These are phyloP conservation scores for Plutomurus gul DNA, from an alignment of 1,140 invertebrate genomes.

Conservation along the genomic window DNA sequence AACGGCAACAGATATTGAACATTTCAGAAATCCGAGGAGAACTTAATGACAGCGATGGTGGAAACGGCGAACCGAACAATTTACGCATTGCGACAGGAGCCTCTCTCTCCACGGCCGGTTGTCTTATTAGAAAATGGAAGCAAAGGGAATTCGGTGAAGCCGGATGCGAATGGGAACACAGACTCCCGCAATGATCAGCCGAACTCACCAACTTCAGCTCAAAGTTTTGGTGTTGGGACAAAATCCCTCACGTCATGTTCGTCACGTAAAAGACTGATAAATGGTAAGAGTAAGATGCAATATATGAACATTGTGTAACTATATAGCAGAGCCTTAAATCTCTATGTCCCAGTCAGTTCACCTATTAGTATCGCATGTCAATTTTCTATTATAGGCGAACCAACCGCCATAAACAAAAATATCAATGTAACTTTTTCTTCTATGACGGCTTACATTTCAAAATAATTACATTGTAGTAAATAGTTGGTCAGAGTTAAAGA, in stretches of 20 bases:
- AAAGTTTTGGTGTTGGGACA: conserved; percentile 2
- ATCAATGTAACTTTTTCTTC: no score
- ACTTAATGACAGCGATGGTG: conserved; percentile 46
- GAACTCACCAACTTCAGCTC: not conserved
- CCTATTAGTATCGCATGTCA: no score
- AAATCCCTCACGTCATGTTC: conserved; percentile 42
- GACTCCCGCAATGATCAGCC: not conserved
- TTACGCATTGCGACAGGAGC: conserved; percentile 53
- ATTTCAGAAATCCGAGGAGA: conserved; percentile 48
- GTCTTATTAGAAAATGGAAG: conserved; percentile 42
- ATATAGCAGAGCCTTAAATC: not conserved
- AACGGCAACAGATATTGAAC: not conserved
- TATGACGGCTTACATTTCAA: no score
- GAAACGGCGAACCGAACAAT: conserved; percentile 46
- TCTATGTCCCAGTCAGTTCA: no score
- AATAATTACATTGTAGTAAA: no score
- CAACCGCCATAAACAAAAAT: no score
- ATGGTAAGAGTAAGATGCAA: conserved; percentile 25
- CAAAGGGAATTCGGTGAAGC: conserved; percentile 44
- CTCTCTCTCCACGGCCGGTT: conserved; percentile 21
- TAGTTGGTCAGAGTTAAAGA: no score
- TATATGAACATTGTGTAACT: not conserved
- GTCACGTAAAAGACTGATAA: conserved; percentile 47
- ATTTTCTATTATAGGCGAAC: no score
- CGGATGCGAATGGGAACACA: conserved; percentile 36